phyloP scores from a whole-genome alignment of 2,797 vertebrate genomes.

The Babyrousa celebensis region DNA sequence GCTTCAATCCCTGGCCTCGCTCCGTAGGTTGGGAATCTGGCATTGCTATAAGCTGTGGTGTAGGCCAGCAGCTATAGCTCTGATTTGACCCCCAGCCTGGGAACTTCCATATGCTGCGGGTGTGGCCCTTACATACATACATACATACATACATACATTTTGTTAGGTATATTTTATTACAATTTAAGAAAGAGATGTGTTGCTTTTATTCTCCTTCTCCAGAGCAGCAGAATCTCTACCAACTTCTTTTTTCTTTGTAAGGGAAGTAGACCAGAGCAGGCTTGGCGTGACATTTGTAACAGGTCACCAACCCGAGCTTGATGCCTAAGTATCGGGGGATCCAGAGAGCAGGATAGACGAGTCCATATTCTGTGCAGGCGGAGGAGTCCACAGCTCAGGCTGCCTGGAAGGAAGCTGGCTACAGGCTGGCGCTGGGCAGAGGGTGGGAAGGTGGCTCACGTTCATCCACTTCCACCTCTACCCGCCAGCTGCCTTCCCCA shows the following conservation, averaged over 20 bases:
- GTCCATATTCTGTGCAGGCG: neutral
- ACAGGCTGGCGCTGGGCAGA: neutral
- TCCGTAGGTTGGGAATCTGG: no score
- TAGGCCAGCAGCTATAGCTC: no score
- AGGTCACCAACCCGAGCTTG: neutral
- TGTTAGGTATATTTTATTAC: neutral
- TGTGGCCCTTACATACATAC: no score
- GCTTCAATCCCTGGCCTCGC: no score
- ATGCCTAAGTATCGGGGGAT: slow-evolving; percentile 2
- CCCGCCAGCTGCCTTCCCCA: neutral
- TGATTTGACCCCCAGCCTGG: no score
- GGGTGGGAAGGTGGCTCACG: neutral
- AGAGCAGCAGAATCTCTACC: neutral
- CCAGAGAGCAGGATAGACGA: neutral
- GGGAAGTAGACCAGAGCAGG: slow-evolving; percentile 28
- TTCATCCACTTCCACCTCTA: slow-evolving; percentile 16
- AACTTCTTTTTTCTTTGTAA: neutral
- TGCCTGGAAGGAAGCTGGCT: slow-evolving; percentile 21
- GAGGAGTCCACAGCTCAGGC: neutral
- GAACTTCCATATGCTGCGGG: no score
- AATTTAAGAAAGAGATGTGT: neutral
- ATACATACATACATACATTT: neutral
- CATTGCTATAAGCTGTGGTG: no score
- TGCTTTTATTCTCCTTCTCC: slow-evolving; percentile 37
- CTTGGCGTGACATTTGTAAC: neutral